These are phyloP conservation scores for Eufriesea mexicana DNA, from an alignment of 1,140 invertebrate genomes.

Conservation along the genomic window DNA sequence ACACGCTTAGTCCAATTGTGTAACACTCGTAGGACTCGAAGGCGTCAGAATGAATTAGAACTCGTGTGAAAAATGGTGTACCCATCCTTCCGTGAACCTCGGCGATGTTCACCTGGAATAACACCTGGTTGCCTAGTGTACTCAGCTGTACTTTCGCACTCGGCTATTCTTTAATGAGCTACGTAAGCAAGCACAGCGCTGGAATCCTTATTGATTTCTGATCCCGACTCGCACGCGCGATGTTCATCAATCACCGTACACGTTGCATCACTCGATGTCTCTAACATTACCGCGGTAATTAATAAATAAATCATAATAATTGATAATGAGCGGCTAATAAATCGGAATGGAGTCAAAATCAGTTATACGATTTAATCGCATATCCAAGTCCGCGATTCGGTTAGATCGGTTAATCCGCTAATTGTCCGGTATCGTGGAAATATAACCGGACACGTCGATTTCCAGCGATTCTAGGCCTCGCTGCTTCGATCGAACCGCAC, in stretches of 20 bases:
- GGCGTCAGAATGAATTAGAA: too few species aligned
- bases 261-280: neutral
- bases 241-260: neutral
- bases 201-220: neutral
- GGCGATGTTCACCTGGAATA: neutral
- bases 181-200: neutral
- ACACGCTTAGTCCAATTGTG: too few species aligned
- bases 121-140: neutral
- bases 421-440: neutral
- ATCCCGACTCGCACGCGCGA: neutral
- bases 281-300: neutral
- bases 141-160: neutral
- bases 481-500: too few species aligned
- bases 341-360: neutral
- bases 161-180: neutral
- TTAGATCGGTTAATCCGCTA: too few species aligned
- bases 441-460: too few species aligned
- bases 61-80: too few species aligned
- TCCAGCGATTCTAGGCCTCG: too few species aligned
- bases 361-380: too few species aligned
- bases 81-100: too few species aligned
- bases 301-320: neutral
- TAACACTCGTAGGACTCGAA: too few species aligned
- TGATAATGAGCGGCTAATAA: neutral
- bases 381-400: too few species aligned